A percentile compares a stretch with the other conserved stretches of the same genome.
These are phyloP conservation scores for Anthonomus grandis DNA, from an alignment of 1,140 invertebrate species.

Conservation along the genomic window DNA sequence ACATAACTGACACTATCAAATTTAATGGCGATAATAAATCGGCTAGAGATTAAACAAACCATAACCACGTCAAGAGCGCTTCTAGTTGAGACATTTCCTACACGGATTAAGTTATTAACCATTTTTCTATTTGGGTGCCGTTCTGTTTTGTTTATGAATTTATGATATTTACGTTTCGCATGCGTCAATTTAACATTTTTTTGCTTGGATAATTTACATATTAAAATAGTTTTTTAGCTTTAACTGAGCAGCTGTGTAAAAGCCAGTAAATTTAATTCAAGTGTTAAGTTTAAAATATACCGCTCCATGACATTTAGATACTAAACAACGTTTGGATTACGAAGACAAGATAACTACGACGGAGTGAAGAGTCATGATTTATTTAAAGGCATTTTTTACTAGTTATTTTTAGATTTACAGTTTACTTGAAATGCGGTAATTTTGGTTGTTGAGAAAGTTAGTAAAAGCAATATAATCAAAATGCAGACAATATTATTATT, in stretches of 20 bases:
- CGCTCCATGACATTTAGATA: constrained; percentile 22
- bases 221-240: background rate
- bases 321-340: constrained; percentile 16
- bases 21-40: constrained; percentile 21
- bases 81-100: constrained; percentile 12
- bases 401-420: constrained; percentile 24
- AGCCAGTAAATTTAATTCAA: constrained; percentile 3
- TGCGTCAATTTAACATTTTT: background rate
- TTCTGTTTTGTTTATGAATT: background rate
- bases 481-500: no score
- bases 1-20: constrained; percentile 25
- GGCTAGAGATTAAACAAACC: constrained; percentile 20
- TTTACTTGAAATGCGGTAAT: no score
- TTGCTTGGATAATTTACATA: background rate
- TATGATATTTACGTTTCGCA: background rate
- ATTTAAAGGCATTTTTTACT: constrained; percentile 14
- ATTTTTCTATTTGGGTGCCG: background rate
- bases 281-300: constrained; percentile 20
- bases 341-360: constrained; percentile 26
- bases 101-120: background rate
- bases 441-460: no score
- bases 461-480: no score
- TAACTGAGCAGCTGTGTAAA: background rate
- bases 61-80: constrained; percentile 19
- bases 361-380: constrained; percentile 25